These are phyloP conservation scores for Heterodera filipjevi DNA, from an alignment of 2,888 invertebrate genomes.

Conservation along the genomic window DNA sequence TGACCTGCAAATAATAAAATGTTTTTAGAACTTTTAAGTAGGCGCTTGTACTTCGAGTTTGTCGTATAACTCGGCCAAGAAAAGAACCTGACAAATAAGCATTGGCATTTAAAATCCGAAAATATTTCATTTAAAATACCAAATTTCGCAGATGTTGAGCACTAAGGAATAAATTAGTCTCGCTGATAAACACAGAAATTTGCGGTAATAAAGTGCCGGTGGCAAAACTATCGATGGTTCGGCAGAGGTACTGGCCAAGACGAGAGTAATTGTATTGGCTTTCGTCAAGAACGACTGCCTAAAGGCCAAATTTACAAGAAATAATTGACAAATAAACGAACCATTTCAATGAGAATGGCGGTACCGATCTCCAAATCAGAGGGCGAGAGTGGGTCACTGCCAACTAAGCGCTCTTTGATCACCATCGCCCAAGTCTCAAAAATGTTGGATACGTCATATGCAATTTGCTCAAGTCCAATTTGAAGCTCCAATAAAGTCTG, in stretches of 20 bases:
- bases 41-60: conserved; percentile 30
- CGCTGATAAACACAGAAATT: conserved; percentile 23
- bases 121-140: not conserved
- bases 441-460: conserved; percentile 19
- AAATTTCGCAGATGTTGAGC: conserved; percentile 27
- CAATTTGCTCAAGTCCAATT: conserved; percentile 32
- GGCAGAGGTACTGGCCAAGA: conserved; percentile 29
- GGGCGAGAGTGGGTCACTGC: conserved; percentile 16
- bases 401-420: conserved; percentile 22
- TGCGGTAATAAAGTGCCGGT: conserved; percentile 24
- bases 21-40: not conserved
- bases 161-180: conserved; percentile 15
- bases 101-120: not conserved
- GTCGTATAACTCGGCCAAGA: conserved; percentile 35
- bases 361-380: conserved; percentile 29
- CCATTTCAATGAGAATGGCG: conserved; percentile 35
- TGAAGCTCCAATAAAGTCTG: conserved; percentile 28
- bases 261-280: conserved; percentile 35
- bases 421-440: conserved; percentile 32
- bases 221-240: conserved; percentile 23
- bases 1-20: conserved; percentile 25
- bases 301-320: not conserved
- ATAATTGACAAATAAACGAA: not conserved
- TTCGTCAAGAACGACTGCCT: conserved; percentile 32
- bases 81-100: not conserved